Conservation (phyloP, 2,113 vertebrate genomes). For the Centropus bengalensis region DNA sequence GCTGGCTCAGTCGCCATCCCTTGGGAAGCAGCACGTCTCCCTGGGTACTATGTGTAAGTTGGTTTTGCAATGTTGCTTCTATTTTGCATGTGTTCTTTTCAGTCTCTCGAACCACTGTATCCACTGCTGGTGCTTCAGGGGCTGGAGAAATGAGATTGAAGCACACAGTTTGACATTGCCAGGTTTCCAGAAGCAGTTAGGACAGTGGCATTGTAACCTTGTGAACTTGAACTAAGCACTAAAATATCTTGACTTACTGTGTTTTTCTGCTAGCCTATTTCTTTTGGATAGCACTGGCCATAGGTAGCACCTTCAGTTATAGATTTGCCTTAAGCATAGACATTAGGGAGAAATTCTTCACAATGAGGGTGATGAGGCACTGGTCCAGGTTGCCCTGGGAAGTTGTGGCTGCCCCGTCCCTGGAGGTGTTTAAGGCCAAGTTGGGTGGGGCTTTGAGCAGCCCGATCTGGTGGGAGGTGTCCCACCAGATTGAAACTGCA, state of each 20-base stretch:
- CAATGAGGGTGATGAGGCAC: too few relatives aligned
- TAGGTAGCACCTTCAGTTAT: neutral
- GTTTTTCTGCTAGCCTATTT: neutral
- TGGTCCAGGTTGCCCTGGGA: too few relatives aligned
- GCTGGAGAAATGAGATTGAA: neutral
- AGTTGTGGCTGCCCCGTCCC: too few relatives aligned
- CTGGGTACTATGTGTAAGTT: conserved; percentile 75
- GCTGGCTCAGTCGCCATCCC: conserved; percentile 76
- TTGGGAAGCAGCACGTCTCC: conserved; percentile 77
- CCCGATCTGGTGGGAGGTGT: too few relatives aligned
- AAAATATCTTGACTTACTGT: neutral
- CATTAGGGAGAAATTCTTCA: too few relatives aligned
- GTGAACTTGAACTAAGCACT: neutral
- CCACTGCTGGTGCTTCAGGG: neutral
- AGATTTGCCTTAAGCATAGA: neutral
- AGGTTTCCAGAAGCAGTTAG: neutral
- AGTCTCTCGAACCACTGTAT: neutral
- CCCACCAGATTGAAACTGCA: too few relatives aligned
- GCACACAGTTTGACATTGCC: neutral
- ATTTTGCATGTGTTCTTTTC: neutral
- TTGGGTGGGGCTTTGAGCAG: too few relatives aligned
- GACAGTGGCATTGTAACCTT: neutral
- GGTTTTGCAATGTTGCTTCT: neutral
- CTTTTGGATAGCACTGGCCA: neutral
- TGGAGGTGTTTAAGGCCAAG: too few relatives aligned